Evolutionary conservation across 2,797 vertebrate species (phyloP).

Genomic region (Coregonus sp.): DNA sequence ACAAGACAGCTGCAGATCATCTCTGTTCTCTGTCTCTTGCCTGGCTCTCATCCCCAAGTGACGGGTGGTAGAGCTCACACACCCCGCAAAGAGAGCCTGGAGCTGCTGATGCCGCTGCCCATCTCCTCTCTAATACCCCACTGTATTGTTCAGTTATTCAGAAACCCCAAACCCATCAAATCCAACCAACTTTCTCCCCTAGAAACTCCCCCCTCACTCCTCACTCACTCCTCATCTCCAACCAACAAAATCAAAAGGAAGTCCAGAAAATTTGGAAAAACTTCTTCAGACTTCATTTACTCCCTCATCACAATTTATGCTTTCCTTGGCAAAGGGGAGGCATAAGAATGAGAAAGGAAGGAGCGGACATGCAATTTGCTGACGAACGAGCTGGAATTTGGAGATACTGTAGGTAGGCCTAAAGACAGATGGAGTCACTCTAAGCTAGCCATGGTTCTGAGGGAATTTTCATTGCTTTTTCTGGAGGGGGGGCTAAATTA

Average conservation of each 20-base stretch:
- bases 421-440: constrained; percentile 65
- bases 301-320: constrained; percentile 59
- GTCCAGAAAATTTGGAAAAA: constrained; percentile 48
- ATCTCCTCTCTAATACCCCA: constrained; percentile 21
- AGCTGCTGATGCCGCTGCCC: constrained; percentile 27
- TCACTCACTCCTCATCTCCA: constrained; percentile 49
- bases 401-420: constrained; percentile 64
- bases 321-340: constrained; percentile 67
- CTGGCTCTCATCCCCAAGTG: neutral
- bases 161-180: constrained; percentile 37
- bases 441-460: constrained; percentile 46
- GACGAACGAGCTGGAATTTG: constrained; percentile 76
- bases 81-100: constrained; percentile 11
- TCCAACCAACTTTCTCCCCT: constrained; percentile 26
- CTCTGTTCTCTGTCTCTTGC: neutral
- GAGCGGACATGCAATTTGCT: constrained; percentile 47
- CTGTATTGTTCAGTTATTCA: constrained; percentile 43
- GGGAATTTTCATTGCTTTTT: constrained; percentile 53
- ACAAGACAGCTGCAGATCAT: constrained; percentile 26
- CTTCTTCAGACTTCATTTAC: constrained; percentile 27
- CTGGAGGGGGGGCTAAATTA: constrained; percentile 58
- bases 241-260: constrained; percentile 40
- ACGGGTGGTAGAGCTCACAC: constrained; percentile 1
- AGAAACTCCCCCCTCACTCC: constrained; percentile 44
- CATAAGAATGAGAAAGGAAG: constrained; percentile 70